Evolutionary conservation across 2,113 vertebrate species (phyloP).

Genomic region (Erinaceus europaeus): DNA sequence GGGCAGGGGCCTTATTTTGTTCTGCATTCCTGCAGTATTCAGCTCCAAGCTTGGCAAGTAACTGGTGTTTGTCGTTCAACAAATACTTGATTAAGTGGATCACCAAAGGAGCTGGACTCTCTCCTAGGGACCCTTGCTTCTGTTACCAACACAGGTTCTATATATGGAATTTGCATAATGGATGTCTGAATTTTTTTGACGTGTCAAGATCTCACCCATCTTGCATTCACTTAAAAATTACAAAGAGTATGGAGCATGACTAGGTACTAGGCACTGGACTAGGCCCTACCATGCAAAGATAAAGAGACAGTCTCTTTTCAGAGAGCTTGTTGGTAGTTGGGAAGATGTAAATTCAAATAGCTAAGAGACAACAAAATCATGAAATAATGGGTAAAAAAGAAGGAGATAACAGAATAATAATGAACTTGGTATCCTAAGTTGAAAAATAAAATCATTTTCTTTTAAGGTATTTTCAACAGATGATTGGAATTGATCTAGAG

Average conservation of each 20-base stretch:
- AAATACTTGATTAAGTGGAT: conserved; percentile 40
- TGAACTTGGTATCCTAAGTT: background rate
- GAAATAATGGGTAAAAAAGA: background rate
- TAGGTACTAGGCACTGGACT: background rate
- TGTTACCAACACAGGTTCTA: background rate
- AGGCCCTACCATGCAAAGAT: background rate
- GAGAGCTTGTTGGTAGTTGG: background rate
- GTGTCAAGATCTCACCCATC: background rate
- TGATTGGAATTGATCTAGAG: background rate
- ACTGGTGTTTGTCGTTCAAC: conserved; percentile 39
- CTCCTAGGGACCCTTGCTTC: background rate
- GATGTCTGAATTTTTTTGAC: background rate
- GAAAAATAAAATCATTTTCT: too few species aligned
- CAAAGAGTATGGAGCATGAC: background rate
- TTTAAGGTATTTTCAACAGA: too few species aligned
- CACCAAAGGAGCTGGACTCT: background rate
- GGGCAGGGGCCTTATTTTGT: conserved; percentile 38
- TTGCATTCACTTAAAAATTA: background rate
- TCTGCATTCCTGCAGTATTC: background rate
- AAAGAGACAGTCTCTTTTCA: background rate
- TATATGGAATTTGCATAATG: background rate
- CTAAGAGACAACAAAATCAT: background rate
- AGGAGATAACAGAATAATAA: background rate
- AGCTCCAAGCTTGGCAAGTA: background rate
- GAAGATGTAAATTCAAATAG: background rate